These are phyloP conservation scores for Mixornis gularis DNA, from an alignment of 2,113 vertebrate genomes.

Conservation along the genomic window DNA sequence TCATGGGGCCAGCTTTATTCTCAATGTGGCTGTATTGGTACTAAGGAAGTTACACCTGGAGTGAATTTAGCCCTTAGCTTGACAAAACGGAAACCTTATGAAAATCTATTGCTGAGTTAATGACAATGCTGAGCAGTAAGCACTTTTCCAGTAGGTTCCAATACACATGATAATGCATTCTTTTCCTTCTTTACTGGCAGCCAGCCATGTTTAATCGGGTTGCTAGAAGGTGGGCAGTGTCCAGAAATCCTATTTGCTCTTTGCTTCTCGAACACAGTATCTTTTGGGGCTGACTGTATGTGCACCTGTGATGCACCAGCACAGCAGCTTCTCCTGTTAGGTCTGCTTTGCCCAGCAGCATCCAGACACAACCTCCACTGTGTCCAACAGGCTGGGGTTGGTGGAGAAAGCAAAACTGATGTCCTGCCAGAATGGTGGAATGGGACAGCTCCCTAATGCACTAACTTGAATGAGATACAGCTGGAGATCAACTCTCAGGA, in stretches of 20 bases:
- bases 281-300: neutral
- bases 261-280: neutral
- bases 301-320: neutral
- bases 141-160: constrained; percentile 33
- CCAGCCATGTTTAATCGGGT: neutral
- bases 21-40: neutral
- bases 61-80: neutral
- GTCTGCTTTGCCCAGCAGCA: neutral
- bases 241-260: neutral
- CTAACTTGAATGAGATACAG: neutral
- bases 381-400: neutral
- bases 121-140: constrained; percentile 9
- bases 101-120: constrained; percentile 2
- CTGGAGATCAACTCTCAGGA: neutral
- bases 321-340: neutral
- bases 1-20: neutral
- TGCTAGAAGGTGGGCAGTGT: neutral
- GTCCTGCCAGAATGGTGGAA: neutral
- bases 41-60: neutral
- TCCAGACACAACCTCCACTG: neutral
- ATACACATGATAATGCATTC: neutral
- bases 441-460: neutral
- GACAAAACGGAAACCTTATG: neutral
- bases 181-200: constrained; percentile 21
- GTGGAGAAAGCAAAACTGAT: neutral